Percentiles rank a stretch among this genome's conserved stretches.
Conservation (phyloP, 30 jellyfish, hydroid and myxozoan species). For the Turritopsis rubra region DNA sequence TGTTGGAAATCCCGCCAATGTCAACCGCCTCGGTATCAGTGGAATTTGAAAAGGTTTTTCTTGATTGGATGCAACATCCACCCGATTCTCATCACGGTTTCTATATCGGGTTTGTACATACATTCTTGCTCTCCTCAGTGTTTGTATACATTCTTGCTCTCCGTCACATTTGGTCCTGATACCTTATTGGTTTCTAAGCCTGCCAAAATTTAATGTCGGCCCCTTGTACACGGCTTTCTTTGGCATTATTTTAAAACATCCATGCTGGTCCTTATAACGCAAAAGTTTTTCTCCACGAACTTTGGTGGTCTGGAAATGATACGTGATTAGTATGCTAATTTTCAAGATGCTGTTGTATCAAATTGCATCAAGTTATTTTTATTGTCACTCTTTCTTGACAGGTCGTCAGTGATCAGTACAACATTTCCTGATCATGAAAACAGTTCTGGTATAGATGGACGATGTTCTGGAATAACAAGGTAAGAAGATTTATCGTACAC, state of each 20-base stretch:
- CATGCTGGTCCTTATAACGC: too few relatives aligned
- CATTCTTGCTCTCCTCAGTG: neutral
- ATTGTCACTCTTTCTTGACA: too few relatives aligned
- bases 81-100: constrained; percentile 96
- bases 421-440: constrained; percentile 46
- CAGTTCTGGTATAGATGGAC: constrained; percentile 48
- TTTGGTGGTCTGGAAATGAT: too few relatives aligned
- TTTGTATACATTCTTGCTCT: neutral
- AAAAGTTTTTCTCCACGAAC: constrained; percentile 1
- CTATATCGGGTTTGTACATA: constrained; percentile 57
- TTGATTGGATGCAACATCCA: constrained; percentile 92
- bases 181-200: neutral
- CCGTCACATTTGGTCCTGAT: neutral
- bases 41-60: constrained; percentile 58
- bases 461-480: constrained; percentile 55
- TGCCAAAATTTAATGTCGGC: neutral
- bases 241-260: too few relatives aligned
- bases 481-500: constrained; percentile 14
- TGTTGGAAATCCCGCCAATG: constrained; percentile 58
- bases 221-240: too few relatives aligned
- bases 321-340: too few relatives aligned
- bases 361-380: too few relatives aligned
- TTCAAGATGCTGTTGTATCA: too few relatives aligned
- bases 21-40: constrained; percentile 39
- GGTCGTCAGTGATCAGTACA: constrained; percentile 59